These are phyloP conservation scores for Drosophila cognata DNA, from an alignment of 2,888 invertebrate genomes.

Conservation along the genomic window DNA sequence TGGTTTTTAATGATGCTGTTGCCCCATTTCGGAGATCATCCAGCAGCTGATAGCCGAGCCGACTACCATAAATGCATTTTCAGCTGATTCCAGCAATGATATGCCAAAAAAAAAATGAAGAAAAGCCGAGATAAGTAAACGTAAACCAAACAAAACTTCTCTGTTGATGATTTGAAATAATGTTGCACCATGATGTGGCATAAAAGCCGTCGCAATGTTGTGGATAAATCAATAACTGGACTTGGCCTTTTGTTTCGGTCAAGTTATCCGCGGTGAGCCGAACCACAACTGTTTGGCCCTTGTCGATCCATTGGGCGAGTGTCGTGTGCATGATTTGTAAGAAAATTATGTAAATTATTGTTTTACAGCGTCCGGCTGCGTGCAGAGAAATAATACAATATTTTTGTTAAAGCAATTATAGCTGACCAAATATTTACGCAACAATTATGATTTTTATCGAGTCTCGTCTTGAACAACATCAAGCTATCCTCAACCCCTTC, in stretches of 20 bases:
- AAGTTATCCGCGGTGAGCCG: conserved; percentile 12
- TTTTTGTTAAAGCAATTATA: conserved; percentile 76
- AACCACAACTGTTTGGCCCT: background rate
- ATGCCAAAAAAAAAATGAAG: conserved; percentile 50
- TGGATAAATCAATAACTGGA: conserved; percentile 69
- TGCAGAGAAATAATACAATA: conserved; percentile 49
- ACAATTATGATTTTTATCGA: conserved; percentile 75
- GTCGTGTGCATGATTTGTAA: conserved; percentile 73
- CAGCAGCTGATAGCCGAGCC: conserved; percentile 35
- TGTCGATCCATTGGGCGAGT: conserved; percentile 19
- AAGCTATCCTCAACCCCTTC: background rate
- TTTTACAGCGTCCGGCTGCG: conserved; percentile 56
- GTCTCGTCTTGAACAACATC: background rate
- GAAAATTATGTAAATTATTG: conserved; percentile 79
- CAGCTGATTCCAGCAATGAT: conserved; percentile 66
- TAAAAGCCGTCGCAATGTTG: conserved; percentile 43
- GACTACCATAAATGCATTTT: conserved; percentile 47
- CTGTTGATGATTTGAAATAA: conserved; percentile 65
- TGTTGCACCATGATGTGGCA: conserved; percentile 74
- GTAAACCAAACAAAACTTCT: conserved; percentile 55
- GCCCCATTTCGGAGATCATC: conserved; percentile 47
- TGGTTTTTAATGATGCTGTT: conserved; percentile 70
- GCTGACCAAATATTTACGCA: conserved; percentile 79
- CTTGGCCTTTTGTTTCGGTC: conserved; percentile 35
- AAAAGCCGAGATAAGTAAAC: conserved; percentile 11